Evolutionary conservation across 1,140 invertebrate genomes (phyloP).

Genomic region (Prorops nasuta): DNA sequence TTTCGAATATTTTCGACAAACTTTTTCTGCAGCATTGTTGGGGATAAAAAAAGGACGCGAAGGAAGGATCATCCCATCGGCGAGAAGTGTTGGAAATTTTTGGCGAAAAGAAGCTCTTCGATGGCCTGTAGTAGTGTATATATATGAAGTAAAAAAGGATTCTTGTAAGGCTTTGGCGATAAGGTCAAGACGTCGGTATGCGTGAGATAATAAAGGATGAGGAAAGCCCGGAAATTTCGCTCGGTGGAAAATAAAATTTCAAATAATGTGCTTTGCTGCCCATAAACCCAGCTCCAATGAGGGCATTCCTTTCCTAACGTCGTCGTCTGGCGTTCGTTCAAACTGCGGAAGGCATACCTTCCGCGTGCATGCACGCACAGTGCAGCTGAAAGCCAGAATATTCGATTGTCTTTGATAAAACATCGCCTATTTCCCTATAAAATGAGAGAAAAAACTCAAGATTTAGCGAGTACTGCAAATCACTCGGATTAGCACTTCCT

Average conservation of each 20-base stretch:
- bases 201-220: neutral
- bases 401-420: constrained; percentile 6
- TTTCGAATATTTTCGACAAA: no score
- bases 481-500: no score
- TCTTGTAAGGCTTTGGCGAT: no score
- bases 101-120: no score
- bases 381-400: constrained; percentile 11
- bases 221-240: neutral
- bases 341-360: neutral
- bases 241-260: neutral
- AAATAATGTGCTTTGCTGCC: neutral
- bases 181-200: no score
- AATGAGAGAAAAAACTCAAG: constrained; percentile 2
- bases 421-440: neutral
- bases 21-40: no score
- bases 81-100: no score
- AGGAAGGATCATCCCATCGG: no score
- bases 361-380: constrained; percentile 15
- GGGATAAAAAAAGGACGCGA: no score
- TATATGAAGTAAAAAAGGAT: no score
- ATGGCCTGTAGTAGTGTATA: no score
- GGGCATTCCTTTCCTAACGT: neutral
- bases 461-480: no score
- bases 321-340: neutral
- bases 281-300: neutral